Evolutionary conservation across 1,140 invertebrate genomes (phyloP), one percentile per base, ranked within the genome.

Genomic region (Holcopasites calliopsidis): DNA sequence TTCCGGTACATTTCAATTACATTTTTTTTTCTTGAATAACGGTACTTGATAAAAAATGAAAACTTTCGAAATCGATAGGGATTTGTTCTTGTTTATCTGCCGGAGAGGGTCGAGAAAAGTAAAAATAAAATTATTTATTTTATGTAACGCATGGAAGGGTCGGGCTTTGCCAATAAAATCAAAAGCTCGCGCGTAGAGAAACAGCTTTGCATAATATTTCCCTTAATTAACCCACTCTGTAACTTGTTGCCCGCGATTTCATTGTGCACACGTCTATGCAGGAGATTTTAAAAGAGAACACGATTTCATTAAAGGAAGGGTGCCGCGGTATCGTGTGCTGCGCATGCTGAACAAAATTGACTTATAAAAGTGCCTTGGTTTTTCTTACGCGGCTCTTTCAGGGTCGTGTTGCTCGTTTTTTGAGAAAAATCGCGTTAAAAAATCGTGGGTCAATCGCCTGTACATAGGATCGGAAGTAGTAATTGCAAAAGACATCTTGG

Each of bases 341-440:
- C 70, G 70, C 70, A 54, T 73, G 70, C 47, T 64, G 23, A 54
- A 28, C 26, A 72, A 64, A 72, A 72, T 64, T 64, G 60, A 64
- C 70, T 72, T 42, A 71, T 61, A 54, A 72, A 64, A 49, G 31
- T 58, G 33, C 7, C 26, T 52, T 72, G 23, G 11, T n/a, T 21
- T 38, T 31, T 40, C 47, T 64, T 62, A 38, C 33, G 38, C 38
- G 23, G 21, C 35, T 18, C n/a, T 42, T 35, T 35, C 44, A 58
- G 28, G 35, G 26, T 28, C 21, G 47, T 38, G 11, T n/a, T 21
- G 57, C 33, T 57, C 38, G 54, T 47, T 57, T 44, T 60, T n/a
- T n/a, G n/a, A n/a, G n/a, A n/a, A n/a, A n/a, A n/a, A n/a, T n/a
- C n/a, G n/a, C n/a, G n/a, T n/a, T n/a, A 55, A 54, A 40, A 40